Evolutionary conservation across 1,140 invertebrate genomes (phyloP).

Genomic region (Harpegnathos saltator): DNA sequence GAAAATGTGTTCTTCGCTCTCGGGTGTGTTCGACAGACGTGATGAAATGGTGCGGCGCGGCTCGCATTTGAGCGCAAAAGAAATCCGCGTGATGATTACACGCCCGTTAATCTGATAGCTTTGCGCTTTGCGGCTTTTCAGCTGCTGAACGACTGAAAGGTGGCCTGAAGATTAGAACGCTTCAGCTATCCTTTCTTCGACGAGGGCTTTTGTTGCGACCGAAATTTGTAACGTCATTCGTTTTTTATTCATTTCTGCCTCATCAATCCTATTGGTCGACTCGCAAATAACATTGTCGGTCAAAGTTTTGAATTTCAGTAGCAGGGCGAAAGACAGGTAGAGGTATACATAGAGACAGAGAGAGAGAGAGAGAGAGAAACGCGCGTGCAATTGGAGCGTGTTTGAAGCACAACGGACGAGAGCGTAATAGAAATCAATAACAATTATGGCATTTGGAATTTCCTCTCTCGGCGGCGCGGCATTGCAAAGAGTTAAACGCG

Average conservation of each 20-base stretch:
- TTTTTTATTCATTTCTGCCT: constrained; percentile 16
- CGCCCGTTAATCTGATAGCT: constrained; percentile 48
- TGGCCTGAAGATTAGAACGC: constrained; percentile 12
- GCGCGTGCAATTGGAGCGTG: constrained; percentile 7
- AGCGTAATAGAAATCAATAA: constrained; percentile 38
- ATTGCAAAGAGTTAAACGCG: constrained; percentile 10
- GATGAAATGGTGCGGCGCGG: constrained; percentile 22
- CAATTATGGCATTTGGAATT: constrained; percentile 44
- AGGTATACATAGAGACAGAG: neutral
- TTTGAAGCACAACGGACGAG: neutral
- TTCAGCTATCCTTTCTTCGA: neutral
- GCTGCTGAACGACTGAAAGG: neutral
- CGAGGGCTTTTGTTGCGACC: neutral
- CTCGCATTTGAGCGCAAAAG: constrained; percentile 24
- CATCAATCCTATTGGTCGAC: constrained; percentile 12
- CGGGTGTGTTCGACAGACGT: constrained; percentile 14
- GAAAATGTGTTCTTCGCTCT: constrained; percentile 15
- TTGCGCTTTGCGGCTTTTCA: constrained; percentile 35
- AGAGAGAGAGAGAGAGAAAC: neutral
- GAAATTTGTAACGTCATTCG: neutral
- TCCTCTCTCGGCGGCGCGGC: neutral
- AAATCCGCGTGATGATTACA: constrained; percentile 46
- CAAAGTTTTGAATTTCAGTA: constrained; percentile 13
- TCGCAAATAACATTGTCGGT: constrained; percentile 32
- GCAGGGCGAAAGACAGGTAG: neutral